These are phyloP conservation scores for Drosophila ustulata DNA, from an alignment of 2,888 invertebrate species.

Conservation along the genomic window DNA sequence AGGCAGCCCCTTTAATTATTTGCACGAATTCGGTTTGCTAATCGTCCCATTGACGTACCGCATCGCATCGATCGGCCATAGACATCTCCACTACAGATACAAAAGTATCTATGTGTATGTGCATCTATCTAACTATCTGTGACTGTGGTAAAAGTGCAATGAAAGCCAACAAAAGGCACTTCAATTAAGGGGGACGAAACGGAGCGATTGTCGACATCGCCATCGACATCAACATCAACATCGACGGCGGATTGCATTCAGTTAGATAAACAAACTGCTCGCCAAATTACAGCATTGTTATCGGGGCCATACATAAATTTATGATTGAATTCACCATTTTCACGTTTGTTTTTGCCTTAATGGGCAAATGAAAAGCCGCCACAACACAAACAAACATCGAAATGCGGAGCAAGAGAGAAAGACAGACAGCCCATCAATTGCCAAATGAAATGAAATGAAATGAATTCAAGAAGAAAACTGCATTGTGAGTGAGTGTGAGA, in stretches of 20 bases:
- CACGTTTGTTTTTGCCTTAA: constrained; percentile 56
- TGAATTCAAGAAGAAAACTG: constrained; percentile 55
- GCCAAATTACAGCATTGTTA: constrained; percentile 74
- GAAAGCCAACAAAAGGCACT: constrained; percentile 67
- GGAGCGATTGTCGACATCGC: constrained; percentile 45
- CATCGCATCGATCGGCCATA: constrained; percentile 52
- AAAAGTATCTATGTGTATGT: constrained; percentile 19
- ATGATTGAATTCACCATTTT: constrained; percentile 68
- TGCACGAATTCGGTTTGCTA: constrained; percentile 69
- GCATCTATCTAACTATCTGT: constrained; percentile 14
- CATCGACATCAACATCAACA: neutral
- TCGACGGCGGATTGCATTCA: constrained; percentile 45
- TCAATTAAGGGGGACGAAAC: constrained; percentile 68
- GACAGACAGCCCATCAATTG: constrained; percentile 53
- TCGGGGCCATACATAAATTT: constrained; percentile 55
- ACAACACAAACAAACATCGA: constrained; percentile 1
- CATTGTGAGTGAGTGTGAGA: constrained; percentile 15
- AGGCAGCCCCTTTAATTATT: constrained; percentile 66
- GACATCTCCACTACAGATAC: constrained; percentile 42
- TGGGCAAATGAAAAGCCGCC: constrained; percentile 61
- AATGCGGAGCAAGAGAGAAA: neutral
- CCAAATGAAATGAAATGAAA: constrained; percentile 55
- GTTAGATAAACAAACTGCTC: constrained; percentile 67
- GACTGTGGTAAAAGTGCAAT: constrained; percentile 57
- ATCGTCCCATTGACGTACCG: constrained; percentile 59